Percentiles rank a stretch among this genome's conserved stretches.
Conservation (phyloP, 1,140 invertebrate species). For the Mya arenaria region DNA sequence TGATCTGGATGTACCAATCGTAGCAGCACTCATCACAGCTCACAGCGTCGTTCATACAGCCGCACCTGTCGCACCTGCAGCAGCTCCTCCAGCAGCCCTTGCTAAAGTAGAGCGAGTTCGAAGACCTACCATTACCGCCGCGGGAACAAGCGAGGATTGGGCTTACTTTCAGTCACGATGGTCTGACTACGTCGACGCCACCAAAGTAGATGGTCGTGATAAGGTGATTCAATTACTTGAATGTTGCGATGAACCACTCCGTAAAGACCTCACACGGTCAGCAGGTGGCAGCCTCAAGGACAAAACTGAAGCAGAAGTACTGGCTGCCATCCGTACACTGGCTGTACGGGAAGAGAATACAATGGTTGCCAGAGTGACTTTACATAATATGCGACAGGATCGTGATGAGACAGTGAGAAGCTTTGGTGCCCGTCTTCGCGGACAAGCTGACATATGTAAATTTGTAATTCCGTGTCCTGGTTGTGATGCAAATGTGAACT, state of each 20-base stretch:
- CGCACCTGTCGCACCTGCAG: too few relatives aligned
- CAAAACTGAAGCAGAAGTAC: conserved; percentile 47
- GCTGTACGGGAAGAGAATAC: conserved; percentile 54
- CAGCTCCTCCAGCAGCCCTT: background rate
- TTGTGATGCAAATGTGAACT: conserved; percentile 47
- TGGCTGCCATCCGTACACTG: conserved; percentile 48
- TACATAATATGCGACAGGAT: conserved; percentile 61
- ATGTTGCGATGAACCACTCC: conserved; percentile 55
- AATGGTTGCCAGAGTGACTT: conserved; percentile 49
- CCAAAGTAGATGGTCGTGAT: conserved; percentile 42
- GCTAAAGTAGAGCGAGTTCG: conserved; percentile 56
- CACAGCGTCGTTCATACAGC: conserved; percentile 7
- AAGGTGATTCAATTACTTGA: conserved; percentile 52
- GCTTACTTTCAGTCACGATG: background rate
- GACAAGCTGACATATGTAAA: conserved; percentile 55
- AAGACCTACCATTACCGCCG: background rate
- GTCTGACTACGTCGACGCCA: conserved; percentile 4
- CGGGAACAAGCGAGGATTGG: background rate
- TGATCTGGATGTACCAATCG: conserved; percentile 52
- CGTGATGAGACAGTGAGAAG: conserved; percentile 45
- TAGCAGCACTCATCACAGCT: conserved; percentile 47
- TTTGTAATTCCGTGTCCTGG: conserved; percentile 36
- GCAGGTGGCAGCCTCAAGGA: conserved; percentile 35
- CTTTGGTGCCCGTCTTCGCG: conserved; percentile 48
- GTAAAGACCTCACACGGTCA: conserved; percentile 53